Conservation (phyloP, 2,888 invertebrate species). For the Willowsia nigromaculata region DNA sequence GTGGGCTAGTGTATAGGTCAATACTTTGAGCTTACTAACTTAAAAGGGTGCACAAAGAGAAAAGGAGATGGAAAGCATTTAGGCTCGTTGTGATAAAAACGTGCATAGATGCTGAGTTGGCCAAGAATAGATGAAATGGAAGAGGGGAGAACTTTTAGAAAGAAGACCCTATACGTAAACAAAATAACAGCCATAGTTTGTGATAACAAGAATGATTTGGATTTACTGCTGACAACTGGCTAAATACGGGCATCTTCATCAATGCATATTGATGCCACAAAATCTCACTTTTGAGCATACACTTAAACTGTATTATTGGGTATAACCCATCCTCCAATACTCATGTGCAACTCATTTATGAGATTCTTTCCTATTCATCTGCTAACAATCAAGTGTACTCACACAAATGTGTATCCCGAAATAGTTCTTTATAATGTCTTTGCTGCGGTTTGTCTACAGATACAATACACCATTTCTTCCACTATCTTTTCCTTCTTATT, state of each 20-base stretch:
- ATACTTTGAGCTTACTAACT: neutral
- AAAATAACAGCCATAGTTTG: neutral
- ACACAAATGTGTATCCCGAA: too few species aligned
- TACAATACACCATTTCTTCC: too few species aligned
- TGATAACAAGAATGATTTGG: constrained; percentile 40
- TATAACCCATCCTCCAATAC: too few species aligned
- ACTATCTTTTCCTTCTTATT: too few species aligned
- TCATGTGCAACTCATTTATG: too few species aligned
- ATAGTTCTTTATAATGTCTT: too few species aligned
- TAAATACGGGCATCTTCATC: neutral
- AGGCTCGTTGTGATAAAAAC: neutral
- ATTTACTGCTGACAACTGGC: constrained; percentile 68
- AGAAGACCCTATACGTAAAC: neutral
- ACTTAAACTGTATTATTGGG: neutral
- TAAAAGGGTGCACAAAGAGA: constrained; percentile 2
- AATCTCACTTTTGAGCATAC: neutral
- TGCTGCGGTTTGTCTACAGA: too few species aligned
- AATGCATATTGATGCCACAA: neutral
- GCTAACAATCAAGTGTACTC: too few species aligned
- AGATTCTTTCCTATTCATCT: too few species aligned
- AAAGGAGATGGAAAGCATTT: neutral
- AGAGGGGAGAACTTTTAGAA: neutral
- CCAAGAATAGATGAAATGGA: neutral
- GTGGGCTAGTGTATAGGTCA: neutral
- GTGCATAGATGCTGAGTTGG: neutral